phyloP scores from a whole-genome alignment of 1,140 invertebrate genomes.

The Drosophila kepulauana region DNA sequence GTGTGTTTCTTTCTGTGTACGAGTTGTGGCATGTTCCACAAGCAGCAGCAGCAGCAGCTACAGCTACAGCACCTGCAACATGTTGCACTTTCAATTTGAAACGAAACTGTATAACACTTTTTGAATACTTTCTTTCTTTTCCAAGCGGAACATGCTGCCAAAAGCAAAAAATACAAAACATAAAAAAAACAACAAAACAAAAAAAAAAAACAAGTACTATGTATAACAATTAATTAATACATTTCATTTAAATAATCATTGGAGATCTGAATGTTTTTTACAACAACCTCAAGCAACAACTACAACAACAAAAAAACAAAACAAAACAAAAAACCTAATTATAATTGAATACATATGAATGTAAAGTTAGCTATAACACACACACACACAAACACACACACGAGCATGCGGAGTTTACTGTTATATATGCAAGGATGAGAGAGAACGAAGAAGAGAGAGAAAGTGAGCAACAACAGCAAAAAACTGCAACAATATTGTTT shows the following conservation, averaged over 20 bases:
- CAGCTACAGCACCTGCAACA: slow-evolving; percentile 15
- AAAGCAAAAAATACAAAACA: slow-evolving; percentile 17
- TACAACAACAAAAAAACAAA: slow-evolving; percentile 38
- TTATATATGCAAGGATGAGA: slow-evolving; percentile 18
- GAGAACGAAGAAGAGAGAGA: background rate
- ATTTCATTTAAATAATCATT: slow-evolving; percentile 64
- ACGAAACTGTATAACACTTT: slow-evolving; percentile 25
- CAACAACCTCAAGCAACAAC: slow-evolving; percentile 29
- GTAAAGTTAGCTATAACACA: slow-evolving; percentile 48
- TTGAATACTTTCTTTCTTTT: slow-evolving; percentile 6
- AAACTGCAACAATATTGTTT: slow-evolving; percentile 42
- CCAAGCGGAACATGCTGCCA: slow-evolving; percentile 49
- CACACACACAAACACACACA: slow-evolving; percentile 42
- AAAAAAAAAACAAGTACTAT: slow-evolving; percentile 16
- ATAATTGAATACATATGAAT: slow-evolving; percentile 51
- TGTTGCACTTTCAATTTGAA: slow-evolving; percentile 33
- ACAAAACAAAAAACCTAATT: slow-evolving; percentile 28
- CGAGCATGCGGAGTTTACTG: slow-evolving; percentile 47
- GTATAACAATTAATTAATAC: slow-evolving; percentile 32
- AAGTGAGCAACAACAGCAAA: slow-evolving; percentile 12
- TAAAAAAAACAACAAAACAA: slow-evolving; percentile 11
- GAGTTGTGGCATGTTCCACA: slow-evolving; percentile 71
- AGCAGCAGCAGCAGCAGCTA: background rate
- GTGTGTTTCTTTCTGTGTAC: slow-evolving; percentile 65
- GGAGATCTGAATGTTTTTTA: slow-evolving; percentile 79